Evolutionary conservation across 2,797 vertebrate species (phyloP), one percentile per base, ranked within the genome.

Genomic region (Dipus sagitta): DNA sequence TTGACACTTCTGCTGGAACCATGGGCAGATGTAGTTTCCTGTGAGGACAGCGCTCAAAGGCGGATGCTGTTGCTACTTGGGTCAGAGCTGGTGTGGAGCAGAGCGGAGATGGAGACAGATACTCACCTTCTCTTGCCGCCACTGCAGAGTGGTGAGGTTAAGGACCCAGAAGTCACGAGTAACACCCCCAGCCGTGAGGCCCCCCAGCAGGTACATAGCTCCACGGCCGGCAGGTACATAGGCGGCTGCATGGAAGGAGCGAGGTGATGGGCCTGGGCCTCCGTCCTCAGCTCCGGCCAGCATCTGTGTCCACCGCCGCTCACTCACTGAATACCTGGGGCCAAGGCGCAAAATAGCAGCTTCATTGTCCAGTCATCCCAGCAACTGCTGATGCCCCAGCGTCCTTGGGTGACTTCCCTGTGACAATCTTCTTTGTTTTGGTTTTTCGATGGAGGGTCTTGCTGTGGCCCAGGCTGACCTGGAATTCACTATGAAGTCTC

Each of bases 251-350:
- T 99, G 99, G 97, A 99, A 99, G 93, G 99, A 99, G 20, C 99
- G 99, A 67, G 99, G 97, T 3, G 97, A 97, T 1, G 99, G 99
- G 26, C 98, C 98, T 0, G 98, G 98, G n/a, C 98, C 98, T 62
- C 99, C 98, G 18, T 99, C 99, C 75, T 98, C 97, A 0, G 99
- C 98, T 72, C 99, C 99, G 0, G 99, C 99, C 97, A 99, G 97
- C 99, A 99, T 99, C 97, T 99, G 99, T 21, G 99, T 99, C 99
- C 99, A 99, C 30, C 99, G 98, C 15, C 96, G 98, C 82, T 99
- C 99, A 0, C 97, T 97, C 24, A 99, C 98, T 32, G 99, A 98
- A 96, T 99, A 99, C 94, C 99, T 99, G 96, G 0, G 23, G 5
- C 64, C 93, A 34, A 75, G 65, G 81, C 0, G 17, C n/a, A 60